phyloP scores from a whole-genome alignment of 2,113 vertebrate species.

The Sander vitreus region DNA sequence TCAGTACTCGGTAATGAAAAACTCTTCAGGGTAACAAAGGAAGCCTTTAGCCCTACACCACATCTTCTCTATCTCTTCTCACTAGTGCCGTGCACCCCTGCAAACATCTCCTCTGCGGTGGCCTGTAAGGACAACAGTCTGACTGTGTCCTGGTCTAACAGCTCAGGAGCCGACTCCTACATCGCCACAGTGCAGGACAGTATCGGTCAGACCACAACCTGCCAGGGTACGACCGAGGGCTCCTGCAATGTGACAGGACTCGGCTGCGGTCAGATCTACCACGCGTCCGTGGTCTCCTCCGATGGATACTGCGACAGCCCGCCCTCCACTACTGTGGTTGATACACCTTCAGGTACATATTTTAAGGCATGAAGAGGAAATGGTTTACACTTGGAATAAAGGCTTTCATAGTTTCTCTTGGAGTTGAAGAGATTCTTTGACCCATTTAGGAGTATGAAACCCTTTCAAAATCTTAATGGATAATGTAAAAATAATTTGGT shows the following conservation, averaged over 20 bases:
- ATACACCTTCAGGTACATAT: slow-evolving; percentile 73
- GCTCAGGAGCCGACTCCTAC: slow-evolving; percentile 79
- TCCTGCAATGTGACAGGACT: slow-evolving; percentile 78
- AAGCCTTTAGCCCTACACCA: background rate
- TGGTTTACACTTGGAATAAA: background rate
- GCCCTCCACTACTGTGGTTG: slow-evolving; percentile 36
- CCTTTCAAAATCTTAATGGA: background rate
- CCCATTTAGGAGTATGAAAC: background rate
- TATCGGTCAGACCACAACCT: slow-evolving; percentile 69
- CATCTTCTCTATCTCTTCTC: slow-evolving; percentile 9
- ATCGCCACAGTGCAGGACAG: slow-evolving; percentile 74
- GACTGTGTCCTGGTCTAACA: slow-evolving; percentile 76
- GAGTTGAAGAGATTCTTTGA: background rate
- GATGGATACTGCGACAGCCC: slow-evolving; percentile 81
- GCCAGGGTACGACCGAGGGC: slow-evolving; percentile 62
- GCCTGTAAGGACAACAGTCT: slow-evolving; percentile 71
- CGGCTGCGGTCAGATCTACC: slow-evolving; percentile 81
- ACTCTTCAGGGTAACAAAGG: background rate
- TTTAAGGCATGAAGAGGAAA: background rate
- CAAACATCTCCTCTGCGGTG: slow-evolving; percentile 54
- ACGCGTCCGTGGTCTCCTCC: slow-evolving; percentile 75
- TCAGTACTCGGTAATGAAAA: too few species aligned
- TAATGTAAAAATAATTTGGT: too few species aligned
- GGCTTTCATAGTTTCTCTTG: background rate
- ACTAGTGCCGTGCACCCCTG: slow-evolving; percentile 82